phyloP scores from a whole-genome alignment of 2,797 vertebrate species.

The Esox masquinongy region DNA sequence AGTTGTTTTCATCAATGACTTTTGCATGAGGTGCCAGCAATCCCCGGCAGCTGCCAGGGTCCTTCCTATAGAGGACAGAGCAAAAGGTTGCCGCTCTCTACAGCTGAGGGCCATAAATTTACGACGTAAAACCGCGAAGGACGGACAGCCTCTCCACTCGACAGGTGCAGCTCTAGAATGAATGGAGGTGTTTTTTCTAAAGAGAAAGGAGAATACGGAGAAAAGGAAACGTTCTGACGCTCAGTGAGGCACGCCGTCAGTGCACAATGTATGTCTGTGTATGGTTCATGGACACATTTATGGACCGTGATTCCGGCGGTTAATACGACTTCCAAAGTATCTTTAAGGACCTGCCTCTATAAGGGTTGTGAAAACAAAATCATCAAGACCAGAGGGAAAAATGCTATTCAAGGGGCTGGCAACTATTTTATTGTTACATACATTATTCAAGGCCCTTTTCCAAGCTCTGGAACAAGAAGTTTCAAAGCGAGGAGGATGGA shows the following conservation, averaged over 20 bases:
- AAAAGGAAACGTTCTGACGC: slow-evolving; percentile 31
- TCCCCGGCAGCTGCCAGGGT: slow-evolving; percentile 69
- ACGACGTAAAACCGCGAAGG: slow-evolving; percentile 64
- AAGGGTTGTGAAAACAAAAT: background rate
- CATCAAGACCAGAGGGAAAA: background rate
- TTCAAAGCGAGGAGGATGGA: background rate
- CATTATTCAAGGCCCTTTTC: background rate
- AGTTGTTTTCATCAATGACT: slow-evolving; percentile 28
- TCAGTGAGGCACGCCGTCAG: slow-evolving; percentile 26
- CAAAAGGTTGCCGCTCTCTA: slow-evolving; percentile 61
- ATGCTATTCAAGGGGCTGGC: background rate
- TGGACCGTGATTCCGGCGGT: background rate
- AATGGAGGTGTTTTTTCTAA: slow-evolving; percentile 44
- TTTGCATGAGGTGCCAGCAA: slow-evolving; percentile 56
- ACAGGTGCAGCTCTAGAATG: slow-evolving; percentile 73
- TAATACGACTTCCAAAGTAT: background rate
- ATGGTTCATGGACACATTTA: background rate
- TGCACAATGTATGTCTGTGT: slow-evolving; percentile 3
- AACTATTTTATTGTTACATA: background rate
- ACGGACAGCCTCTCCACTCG: slow-evolving; percentile 62
- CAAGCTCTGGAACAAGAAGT: background rate
- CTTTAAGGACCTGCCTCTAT: background rate
- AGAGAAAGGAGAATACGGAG: slow-evolving; percentile 40
- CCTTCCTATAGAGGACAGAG: slow-evolving; percentile 56
- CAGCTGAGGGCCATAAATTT: slow-evolving; percentile 77